These are phyloP conservation scores for Actinopyga echinites DNA, from an alignment of 53 echinoderm and acorn worm genomes.

Conservation along the genomic window DNA sequence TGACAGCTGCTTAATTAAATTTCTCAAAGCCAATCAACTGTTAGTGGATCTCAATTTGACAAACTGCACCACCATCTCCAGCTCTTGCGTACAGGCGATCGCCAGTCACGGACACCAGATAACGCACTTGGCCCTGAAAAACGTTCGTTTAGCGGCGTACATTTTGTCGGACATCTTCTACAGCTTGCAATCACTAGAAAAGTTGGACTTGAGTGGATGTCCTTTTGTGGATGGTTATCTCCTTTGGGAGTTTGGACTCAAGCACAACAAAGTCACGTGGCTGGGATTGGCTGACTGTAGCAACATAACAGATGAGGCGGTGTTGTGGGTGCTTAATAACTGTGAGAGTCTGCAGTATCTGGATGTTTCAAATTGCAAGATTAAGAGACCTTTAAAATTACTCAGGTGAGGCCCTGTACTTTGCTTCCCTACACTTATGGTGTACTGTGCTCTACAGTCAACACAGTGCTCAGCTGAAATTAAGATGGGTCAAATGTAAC, in stretches of 20 bases:
- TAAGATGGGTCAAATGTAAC: too few species aligned
- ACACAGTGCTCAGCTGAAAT: too few species aligned
- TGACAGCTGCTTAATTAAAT: conserved; percentile 62
- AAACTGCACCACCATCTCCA: conserved; percentile 65
- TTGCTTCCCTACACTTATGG: too few species aligned
- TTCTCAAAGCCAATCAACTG: conserved; percentile 59
- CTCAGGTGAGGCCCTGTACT: not conserved
- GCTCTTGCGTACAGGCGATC: conserved; percentile 65
- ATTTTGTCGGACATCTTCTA: conserved; percentile 7
- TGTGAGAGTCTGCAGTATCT: conserved; percentile 69
- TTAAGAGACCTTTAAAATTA: conserved; percentile 27
- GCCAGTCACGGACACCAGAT: conserved; percentile 58
- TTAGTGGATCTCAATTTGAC: conserved; percentile 66
- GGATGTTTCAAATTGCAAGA: conserved; percentile 80
- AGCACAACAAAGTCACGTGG: conserved; percentile 4
- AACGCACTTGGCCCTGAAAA: conserved; percentile 51
- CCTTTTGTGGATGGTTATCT: not conserved
- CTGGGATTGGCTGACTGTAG: conserved; percentile 58
- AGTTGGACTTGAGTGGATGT: conserved; percentile 1
- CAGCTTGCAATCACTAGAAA: not conserved
- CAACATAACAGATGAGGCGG: conserved; percentile 60
- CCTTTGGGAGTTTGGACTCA: conserved; percentile 9
- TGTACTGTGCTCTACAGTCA: too few species aligned
- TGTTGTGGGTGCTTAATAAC: conserved; percentile 64
- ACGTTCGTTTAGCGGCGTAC: conserved; percentile 5